Evolutionary conservation across 2,888 invertebrate species (phyloP), one percentile per base, ranked within the genome.

Genomic region (Calliphora vomitoria): DNA sequence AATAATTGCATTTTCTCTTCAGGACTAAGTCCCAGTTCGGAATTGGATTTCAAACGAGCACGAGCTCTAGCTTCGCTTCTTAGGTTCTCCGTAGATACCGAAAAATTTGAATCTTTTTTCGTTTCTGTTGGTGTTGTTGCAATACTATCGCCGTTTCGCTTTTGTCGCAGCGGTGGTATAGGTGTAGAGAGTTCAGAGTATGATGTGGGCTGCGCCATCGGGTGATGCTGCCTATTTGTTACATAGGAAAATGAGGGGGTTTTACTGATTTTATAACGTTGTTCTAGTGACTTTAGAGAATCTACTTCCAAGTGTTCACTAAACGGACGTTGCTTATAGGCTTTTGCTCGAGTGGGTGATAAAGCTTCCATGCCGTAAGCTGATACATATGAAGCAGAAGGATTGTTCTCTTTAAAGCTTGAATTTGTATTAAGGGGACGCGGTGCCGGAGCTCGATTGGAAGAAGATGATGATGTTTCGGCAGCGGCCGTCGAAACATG

Each of bases 21-120:
- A 0, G 96, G 96, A 92, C 95, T 96, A n/a, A 96, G 94, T 2
- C 96, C 96, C 35, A 97, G 93, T 91, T 97, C 96, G 88, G 96
- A 96, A 91, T 97, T 97, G 82, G 96, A 96, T 92, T 96, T 96
- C 35, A 96, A 93, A 68, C 96, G 94, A 10, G 96, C 96, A 71
- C 96, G 94, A 25, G 95, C 95, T 80, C 96, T 93, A 35, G 95
- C 95, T 88, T 95, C 95, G 87, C 95, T 95, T 85, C 95, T 95
- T 69, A 96, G 94, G 91, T 95, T 95, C 90, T 95, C 95, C 0
- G 95, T 95, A 0, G 92, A 92, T 4, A 91, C 76, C 5, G 90
- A 81, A 25, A 89, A 69, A 44, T 75, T 82, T 82, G 92, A 92
- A 20, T 87, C 78, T 44, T 83, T 86, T 38, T 35, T 86, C 11